Base-by-base conservation (phyloP, 2,113 vertebrate species). In the Physeter macrocephalus region DNA sequence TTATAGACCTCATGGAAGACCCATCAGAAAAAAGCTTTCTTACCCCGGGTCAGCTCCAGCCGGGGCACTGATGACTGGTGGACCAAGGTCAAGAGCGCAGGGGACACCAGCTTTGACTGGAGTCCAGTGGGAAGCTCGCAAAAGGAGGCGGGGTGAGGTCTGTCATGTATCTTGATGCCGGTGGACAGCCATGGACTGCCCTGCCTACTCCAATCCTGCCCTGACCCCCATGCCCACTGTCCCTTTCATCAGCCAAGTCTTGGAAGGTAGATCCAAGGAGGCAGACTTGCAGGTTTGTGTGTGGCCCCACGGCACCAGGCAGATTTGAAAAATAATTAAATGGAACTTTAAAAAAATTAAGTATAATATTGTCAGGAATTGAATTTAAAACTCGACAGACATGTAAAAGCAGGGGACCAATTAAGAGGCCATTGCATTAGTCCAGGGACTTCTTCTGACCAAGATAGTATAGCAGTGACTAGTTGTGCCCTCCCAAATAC, bases 301-400 rank as follows among this genome's bases (percentile, higher is more conserved):
- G n/a, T n/a, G n/a, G n/a, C n/a, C n/a, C n/a, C n/a, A n/a, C n/a
- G n/a, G n/a, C n/a, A n/a, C 49, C 31, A 64, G 77, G 21, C 29
- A 66, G 18, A 14, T 69, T 7, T 77, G 52, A 71, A 95, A 69
- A 71, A 61, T 62, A 82, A 67, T 84, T 71, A 62, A 31, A 69
- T 57, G 29, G 8, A 54, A 71, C 36, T 62, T 89, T 74, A 57
- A 62, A 41, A 59, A 92, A 90, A 62, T 66, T 77, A 80, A 96
- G 41, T 1, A 20, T 77, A 64, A 46, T 67, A 29, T 36, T 23
- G 36, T 21, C 14, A 64, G 12, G 25, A 49, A 88, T 29, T 71
- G 52, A 57, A 93, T 72, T 71, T 72, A 39, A 91, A 71, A 67
- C 27, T 74, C 23, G 21, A 18, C 29, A 61, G n/a, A 84, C 23